Evolutionary conservation across 2,888 invertebrate species (phyloP).

Genomic region (Drymonia ruficornis): DNA sequence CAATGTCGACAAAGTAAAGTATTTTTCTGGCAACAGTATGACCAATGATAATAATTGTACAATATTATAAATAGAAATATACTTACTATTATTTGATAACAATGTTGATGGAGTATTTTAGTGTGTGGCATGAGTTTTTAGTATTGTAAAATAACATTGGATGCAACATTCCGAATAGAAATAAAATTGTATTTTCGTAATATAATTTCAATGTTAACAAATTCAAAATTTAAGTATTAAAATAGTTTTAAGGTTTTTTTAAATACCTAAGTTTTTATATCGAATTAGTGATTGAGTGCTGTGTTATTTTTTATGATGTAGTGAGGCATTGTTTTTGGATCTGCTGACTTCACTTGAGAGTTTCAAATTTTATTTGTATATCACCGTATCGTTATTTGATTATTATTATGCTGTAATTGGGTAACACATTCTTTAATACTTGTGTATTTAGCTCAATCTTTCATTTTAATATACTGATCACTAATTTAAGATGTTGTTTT

Average conservation of each 20-base stretch:
- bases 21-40: slow-evolving; percentile 26
- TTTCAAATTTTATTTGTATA: slow-evolving; percentile 22
- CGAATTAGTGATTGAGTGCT: slow-evolving; percentile 65
- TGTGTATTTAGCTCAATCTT: slow-evolving; percentile 44
- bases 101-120: slow-evolving; percentile 32
- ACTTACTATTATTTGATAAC: slow-evolving; percentile 31
- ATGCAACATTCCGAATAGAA: slow-evolving; percentile 53
- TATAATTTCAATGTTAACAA: slow-evolving; percentile 32
- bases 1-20: slow-evolving; percentile 21
- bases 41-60: slow-evolving; percentile 49
- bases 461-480: slow-evolving; percentile 41
- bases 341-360: slow-evolving; percentile 31
- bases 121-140: slow-evolving; percentile 13
- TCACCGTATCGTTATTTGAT: slow-evolving; percentile 14
- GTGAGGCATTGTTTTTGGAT: slow-evolving; percentile 47
- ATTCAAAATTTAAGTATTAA: slow-evolving; percentile 45
- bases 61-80: slow-evolving; percentile 41
- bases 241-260: slow-evolving; percentile 45
- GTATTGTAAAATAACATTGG: slow-evolving; percentile 33
- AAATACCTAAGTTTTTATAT: slow-evolving; percentile 43
- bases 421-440: slow-evolving; percentile 18
- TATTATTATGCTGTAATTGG: slow-evolving; percentile 28
- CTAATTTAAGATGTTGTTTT: slow-evolving; percentile 22
- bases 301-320: slow-evolving; percentile 59
- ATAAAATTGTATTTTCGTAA: slow-evolving; percentile 33